A percentile compares a stretch with the other conserved stretches of the same genome.
These are phyloP conservation scores for Brachyalestes nurse DNA, from an alignment of 2,797 vertebrate genomes.

Conservation along the genomic window DNA sequence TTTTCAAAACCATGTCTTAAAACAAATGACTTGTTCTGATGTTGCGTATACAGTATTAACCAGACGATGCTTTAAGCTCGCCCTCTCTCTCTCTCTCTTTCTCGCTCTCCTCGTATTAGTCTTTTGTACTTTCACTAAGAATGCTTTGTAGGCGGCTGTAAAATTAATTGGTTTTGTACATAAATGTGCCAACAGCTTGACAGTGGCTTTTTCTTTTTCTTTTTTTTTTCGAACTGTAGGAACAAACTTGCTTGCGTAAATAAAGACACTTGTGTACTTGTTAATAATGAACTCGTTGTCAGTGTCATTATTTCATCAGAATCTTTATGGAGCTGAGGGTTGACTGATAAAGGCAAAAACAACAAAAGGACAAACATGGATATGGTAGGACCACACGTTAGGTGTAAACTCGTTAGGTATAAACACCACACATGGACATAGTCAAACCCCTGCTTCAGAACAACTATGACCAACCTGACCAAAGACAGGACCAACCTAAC, in stretches of 20 bases:
- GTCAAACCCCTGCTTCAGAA: too few species aligned
- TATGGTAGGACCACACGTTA: too few species aligned
- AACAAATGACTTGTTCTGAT: constrained; percentile 83
- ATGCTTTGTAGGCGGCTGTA: constrained; percentile 96
- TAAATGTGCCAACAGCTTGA: constrained; percentile 99
- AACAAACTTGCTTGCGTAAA: constrained; percentile 98
- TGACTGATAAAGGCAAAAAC: not conserved
- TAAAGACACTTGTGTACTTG: constrained; percentile 98
- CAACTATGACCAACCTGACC: too few species aligned
- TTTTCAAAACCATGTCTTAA: constrained; percentile 86
- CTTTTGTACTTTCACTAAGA: constrained; percentile 94
- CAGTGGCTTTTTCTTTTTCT: constrained; percentile 81
- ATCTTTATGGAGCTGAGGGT: too few species aligned
- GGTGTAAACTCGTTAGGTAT: too few species aligned
- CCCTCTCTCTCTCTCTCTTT: constrained; percentile 69
- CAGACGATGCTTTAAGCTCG: constrained; percentile 78
- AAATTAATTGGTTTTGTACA: constrained; percentile 95
- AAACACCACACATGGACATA: too few species aligned
- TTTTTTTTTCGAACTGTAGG: constrained; percentile 90
- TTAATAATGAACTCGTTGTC: constrained; percentile 65
- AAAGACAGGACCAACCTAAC: too few species aligned
- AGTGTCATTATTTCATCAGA: constrained; percentile 17
- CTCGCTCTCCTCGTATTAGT: constrained; percentile 80
- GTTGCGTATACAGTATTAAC: constrained; percentile 73
- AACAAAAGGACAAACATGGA: too few species aligned